A percentile compares a stretch with the other conserved stretches of the same genome.
These are phyloP conservation scores for Acanthornis magna DNA, from an alignment of 2,797 vertebrate species.

Conservation along the genomic window DNA sequence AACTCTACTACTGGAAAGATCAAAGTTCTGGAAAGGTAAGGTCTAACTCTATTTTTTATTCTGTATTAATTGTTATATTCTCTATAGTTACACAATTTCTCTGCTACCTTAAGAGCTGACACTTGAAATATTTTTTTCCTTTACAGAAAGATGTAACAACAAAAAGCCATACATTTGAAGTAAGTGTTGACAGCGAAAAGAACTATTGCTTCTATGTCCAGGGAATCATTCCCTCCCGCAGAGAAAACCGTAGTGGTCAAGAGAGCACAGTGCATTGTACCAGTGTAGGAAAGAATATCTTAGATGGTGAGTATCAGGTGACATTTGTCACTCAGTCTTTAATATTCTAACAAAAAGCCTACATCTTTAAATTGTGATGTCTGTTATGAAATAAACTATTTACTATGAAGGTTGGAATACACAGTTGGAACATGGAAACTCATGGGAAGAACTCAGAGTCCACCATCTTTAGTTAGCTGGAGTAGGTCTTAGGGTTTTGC, in stretches of 20 bases:
- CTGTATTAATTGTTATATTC: neutral
- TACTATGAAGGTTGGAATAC: neutral
- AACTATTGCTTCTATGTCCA: slow-evolving; percentile 89
- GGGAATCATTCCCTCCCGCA: slow-evolving; percentile 75
- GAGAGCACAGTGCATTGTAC: slow-evolving; percentile 74
- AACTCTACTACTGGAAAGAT: slow-evolving; percentile 83
- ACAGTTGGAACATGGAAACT: neutral
- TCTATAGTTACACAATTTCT: neutral
- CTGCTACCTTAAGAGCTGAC: neutral
- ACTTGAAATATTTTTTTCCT: neutral
- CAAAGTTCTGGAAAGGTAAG: slow-evolving; percentile 88
- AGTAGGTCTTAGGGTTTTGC: neutral
- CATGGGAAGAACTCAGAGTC: neutral
- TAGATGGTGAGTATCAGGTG: slow-evolving; percentile 67
- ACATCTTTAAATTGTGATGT: neutral
- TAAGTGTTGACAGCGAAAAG: slow-evolving; percentile 77
- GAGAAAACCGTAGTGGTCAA: slow-evolving; percentile 74
- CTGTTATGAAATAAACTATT: neutral
- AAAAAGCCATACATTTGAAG: slow-evolving; percentile 65
- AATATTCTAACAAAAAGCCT: neutral
- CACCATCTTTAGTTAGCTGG: neutral
- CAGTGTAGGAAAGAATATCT: neutral
- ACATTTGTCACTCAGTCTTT: neutral
- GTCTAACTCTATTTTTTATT: neutral
- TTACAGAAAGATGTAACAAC: slow-evolving; percentile 79